A percentile compares a stretch with the other conserved stretches of the same genome.
phyloP scores from a whole-genome alignment of 1,140 invertebrate genomes.

The Ceratina australensis region DNA sequence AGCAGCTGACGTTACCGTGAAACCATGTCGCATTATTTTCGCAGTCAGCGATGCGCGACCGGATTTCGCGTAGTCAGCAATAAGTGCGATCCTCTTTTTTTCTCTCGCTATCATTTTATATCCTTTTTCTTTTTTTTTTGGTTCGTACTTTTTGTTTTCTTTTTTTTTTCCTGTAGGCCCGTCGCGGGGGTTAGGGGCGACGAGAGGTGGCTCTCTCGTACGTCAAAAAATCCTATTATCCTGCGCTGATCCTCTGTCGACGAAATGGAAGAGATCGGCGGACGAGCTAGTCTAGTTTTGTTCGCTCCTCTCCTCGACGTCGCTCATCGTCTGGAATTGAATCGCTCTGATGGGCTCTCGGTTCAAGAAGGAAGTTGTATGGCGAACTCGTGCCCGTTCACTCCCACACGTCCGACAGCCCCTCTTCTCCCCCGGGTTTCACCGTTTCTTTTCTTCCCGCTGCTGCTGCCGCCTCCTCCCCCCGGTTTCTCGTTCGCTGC shows the following conservation, averaged over 20 bases:
- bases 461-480: no score
- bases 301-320: constrained; percentile 62
- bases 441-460: not conserved
- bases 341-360: constrained; percentile 57
- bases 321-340: constrained; percentile 61
- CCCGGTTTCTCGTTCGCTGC: not conserved
- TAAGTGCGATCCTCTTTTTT: constrained; percentile 60
- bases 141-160: no score
- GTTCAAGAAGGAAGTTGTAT: constrained; percentile 52
- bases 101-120: not conserved
- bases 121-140: no score
- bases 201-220: constrained; percentile 53
- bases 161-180: constrained; percentile 20
- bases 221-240: constrained; percentile 64
- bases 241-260: constrained; percentile 59
- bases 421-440: no score
- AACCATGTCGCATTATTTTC: constrained; percentile 74
- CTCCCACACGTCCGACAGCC: no score
- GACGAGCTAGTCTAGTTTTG: constrained; percentile 60
- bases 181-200: constrained; percentile 33
- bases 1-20: constrained; percentile 68
- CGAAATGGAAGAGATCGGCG: constrained; percentile 59
- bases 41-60: constrained; percentile 68
- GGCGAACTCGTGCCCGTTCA: constrained; percentile 32
- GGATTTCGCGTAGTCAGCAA: constrained; percentile 69